Evolutionary conservation across 1,140 invertebrate genomes (phyloP).

Genomic region (Macrobrachium rosenbergii): DNA sequence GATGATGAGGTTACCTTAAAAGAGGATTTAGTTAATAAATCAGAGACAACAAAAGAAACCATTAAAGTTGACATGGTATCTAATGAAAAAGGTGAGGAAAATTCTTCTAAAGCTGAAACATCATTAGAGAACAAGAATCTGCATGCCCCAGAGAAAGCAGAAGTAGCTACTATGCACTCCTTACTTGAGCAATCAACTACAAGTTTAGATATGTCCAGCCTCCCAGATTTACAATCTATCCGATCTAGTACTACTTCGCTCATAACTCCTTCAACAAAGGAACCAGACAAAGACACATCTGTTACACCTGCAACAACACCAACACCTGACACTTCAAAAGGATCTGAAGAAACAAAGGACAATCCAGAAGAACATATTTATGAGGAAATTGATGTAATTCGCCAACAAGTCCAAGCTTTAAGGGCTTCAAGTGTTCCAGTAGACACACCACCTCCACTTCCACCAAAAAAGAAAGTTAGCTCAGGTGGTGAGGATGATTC

Average conservation of each 20-base stretch:
- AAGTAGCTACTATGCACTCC: background rate
- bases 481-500: slow-evolving; percentile 49
- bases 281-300: slow-evolving; percentile 8
- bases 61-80: background rate
- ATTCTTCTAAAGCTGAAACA: background rate
- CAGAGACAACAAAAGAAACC: background rate
- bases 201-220: slow-evolving; percentile 35
- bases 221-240: slow-evolving; percentile 39
- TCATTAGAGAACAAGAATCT: background rate
- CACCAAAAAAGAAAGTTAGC: slow-evolving; percentile 50
- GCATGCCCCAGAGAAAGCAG: background rate
- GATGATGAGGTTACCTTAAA: slow-evolving; percentile 57
- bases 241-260: slow-evolving; percentile 16
- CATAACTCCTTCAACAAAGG: slow-evolving; percentile 8
- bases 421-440: slow-evolving; percentile 47
- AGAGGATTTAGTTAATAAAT: slow-evolving; percentile 12
- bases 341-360: slow-evolving; percentile 7
- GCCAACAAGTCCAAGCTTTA: slow-evolving; percentile 58
- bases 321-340: background rate
- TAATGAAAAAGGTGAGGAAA: too few relatives aligned
- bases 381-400: slow-evolving; percentile 64
- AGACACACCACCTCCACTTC: slow-evolving; percentile 58
- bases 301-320: slow-evolving; percentile 25
- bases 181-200: slow-evolving; percentile 8
- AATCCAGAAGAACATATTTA: slow-evolving; percentile 65